phyloP scores from a whole-genome alignment of 2,797 vertebrate genomes.

The Numenius phaeopus region DNA sequence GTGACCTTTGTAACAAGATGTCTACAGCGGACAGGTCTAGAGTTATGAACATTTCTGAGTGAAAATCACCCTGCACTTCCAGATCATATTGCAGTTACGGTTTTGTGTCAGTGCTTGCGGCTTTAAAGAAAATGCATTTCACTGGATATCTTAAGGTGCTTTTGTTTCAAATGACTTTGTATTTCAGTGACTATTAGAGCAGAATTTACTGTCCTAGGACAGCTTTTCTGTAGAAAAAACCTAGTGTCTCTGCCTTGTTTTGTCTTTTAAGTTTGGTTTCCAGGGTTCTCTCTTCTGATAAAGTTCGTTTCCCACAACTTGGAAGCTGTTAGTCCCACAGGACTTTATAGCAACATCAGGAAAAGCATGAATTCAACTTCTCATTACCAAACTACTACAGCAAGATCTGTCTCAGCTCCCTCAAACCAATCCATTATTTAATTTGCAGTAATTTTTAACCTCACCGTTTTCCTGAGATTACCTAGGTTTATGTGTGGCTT shows the following conservation, averaged over 20 bases:
- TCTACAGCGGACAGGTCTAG: not conserved
- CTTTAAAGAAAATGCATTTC: not conserved
- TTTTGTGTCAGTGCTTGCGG: not conserved
- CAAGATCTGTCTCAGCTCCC: not conserved
- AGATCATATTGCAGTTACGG: not conserved
- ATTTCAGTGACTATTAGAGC: not conserved
- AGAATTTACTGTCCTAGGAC: not conserved
- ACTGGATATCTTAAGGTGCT: not conserved
- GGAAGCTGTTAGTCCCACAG: constrained; percentile 7
- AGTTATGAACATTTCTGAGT: not conserved
- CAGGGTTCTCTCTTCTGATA: not conserved
- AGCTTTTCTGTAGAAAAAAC: not conserved
- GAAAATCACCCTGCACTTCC: not conserved
- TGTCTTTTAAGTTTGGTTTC: constrained; percentile 12
- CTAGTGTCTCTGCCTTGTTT: not conserved
- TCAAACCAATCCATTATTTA: not conserved
- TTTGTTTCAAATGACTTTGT: not conserved
- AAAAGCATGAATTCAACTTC: not conserved
- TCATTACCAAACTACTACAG: not conserved
- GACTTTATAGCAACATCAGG: constrained; percentile 7
- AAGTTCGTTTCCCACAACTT: constrained; percentile 36
- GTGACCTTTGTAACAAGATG: not conserved
- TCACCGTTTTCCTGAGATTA: not conserved
- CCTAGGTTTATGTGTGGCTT: not conserved
- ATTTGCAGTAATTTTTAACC: not conserved